phyloP scores from a whole-genome alignment of 2,113 vertebrate species.

The Pseudopodoces humilis region DNA sequence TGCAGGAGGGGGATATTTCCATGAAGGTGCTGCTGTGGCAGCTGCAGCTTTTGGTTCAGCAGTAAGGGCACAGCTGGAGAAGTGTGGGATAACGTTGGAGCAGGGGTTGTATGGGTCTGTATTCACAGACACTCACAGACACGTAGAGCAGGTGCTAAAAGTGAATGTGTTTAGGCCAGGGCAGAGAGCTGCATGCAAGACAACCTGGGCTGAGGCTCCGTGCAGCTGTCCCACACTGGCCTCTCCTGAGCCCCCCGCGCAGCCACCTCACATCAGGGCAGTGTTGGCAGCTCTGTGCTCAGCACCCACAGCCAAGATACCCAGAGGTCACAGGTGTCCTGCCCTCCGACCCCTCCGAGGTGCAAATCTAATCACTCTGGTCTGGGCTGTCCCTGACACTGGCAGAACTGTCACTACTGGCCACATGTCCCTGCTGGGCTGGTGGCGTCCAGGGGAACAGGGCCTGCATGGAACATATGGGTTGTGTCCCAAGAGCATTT shows the following conservation, averaged over 20 bases:
- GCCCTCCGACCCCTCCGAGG: background rate
- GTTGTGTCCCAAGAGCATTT: background rate
- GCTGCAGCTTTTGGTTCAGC: background rate
- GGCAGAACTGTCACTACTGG: background rate
- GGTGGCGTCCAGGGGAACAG: background rate
- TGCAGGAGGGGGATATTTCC: background rate
- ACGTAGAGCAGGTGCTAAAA: background rate
- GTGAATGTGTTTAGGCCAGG: background rate
- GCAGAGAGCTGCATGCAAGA: background rate
- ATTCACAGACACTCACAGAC: background rate
- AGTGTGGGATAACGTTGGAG: accelerated
- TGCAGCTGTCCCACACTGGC: accelerated
- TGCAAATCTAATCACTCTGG: background rate
- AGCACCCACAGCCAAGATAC: accelerated
- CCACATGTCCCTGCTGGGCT: background rate
- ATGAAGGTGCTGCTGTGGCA: background rate
- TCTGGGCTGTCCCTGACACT: background rate
- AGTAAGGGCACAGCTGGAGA: background rate
- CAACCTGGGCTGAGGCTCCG: background rate
- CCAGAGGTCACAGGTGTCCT: background rate
- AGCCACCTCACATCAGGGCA: accelerated
- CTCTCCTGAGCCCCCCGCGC: accelerated
- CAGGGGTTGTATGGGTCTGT: background rate
- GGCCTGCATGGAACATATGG: background rate
- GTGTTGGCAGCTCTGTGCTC: background rate